Percentiles rank a stretch among this genome's conserved stretches.
Evolutionary conservation across 2,797 vertebrate species (phyloP).

Genomic region (Coracias cyanogaster): DNA sequence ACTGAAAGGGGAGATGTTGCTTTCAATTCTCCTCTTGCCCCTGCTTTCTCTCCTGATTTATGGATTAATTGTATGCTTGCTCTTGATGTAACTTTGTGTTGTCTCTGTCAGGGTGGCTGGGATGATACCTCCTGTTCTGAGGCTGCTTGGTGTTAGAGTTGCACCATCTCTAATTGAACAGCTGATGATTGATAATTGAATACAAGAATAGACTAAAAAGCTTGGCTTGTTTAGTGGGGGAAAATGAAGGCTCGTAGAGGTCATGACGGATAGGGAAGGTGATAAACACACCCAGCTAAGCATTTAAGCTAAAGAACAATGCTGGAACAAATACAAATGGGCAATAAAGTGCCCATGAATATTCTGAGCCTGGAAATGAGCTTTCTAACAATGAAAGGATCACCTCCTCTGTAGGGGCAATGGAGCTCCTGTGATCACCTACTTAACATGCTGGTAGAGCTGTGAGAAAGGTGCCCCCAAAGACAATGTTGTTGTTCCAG

Average conservation of each 20-base stretch:
- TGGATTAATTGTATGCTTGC: background rate
- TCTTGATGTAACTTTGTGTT: background rate
- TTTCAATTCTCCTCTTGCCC: constrained; percentile 20
- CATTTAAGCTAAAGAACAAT: constrained; percentile 41
- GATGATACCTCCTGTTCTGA: background rate
- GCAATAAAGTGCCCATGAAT: constrained; percentile 38
- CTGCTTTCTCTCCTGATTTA: constrained; percentile 25
- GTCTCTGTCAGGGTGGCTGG: background rate
- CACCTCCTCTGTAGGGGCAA: background rate
- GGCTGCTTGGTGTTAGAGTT: background rate
- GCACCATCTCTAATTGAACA: constrained; percentile 1
- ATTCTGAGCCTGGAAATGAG: constrained; percentile 21
- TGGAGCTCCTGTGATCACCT: background rate
- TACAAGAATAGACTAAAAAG: constrained; percentile 40
- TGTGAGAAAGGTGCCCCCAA: background rate
- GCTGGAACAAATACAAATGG: constrained; percentile 56
- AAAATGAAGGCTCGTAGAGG: constrained; percentile 39
- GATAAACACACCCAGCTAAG: constrained; percentile 12
- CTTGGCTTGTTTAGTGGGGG: constrained; percentile 18
- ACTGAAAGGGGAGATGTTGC: constrained; percentile 25
- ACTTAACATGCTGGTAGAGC: background rate
- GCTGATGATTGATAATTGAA: constrained; percentile 59
- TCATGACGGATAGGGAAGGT: background rate
- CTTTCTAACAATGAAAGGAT: background rate
- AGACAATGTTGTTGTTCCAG: rapidly evolving